Evolutionary conservation across 2,113 vertebrate genomes (phyloP), one percentile per base, ranked within the genome.

Genomic region (Tiliqua scincoides): DNA sequence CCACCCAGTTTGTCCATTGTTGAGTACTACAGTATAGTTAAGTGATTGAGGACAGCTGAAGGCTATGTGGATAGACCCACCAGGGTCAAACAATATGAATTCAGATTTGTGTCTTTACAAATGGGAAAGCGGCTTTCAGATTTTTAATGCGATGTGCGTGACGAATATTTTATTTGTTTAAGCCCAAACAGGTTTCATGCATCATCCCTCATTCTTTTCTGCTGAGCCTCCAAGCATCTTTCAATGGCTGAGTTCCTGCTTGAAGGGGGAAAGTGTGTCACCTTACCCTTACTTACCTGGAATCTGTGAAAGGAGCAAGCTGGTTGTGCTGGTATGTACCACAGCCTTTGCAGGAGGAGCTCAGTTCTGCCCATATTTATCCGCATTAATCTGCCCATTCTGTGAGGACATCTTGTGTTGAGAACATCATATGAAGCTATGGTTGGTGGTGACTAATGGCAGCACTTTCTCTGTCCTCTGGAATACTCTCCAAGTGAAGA

Each of bases 281-380:
- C 97, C 98, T 8, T 99, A 98, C 52, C 98, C 99, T 25, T 98
- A 97, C 92, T 96, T 99, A 62, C 97, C 98, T 1, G 97, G 96
- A 73, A 96, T 99, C 94, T 99, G 98, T 91, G 97, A 98, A 84
- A 97, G 99, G 94, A 99, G 98, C 94, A 97, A 97, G 84, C 97
- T 99, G 11, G 95, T 99, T 15, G 97, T 99, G 84, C 94, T 99
- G 98, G 99, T 99, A 97, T 0, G 96, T 95, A 59, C 67, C 23
- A 1, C n/a, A 8, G 0, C 4, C n/a, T 63, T 67, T 87, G n/a
- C 40, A 11, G 35, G 2, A 65, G 48, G 63, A 54, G 17, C 27
- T 4, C 21, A 9, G 21, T 83, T 67, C 30, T 61, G 25, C 57
- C 37, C 67, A 61, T n/a, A 1, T 23, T 48, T 48, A 48, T 48